Base-by-base conservation (phyloP, 2,113 vertebrate genomes). In the Catharus fuscescens region DNA sequence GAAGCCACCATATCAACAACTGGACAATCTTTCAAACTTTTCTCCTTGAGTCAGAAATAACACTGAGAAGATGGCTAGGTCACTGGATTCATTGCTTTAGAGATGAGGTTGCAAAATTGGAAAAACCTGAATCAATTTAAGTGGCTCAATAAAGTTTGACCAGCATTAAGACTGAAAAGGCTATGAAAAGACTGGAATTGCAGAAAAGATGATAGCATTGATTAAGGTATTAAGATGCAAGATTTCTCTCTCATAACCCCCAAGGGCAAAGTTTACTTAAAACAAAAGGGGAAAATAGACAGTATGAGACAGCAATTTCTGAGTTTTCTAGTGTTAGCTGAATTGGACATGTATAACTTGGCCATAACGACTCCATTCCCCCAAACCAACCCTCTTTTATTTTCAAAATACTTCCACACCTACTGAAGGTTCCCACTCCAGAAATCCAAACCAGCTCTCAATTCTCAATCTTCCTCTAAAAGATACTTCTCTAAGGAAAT, bases 91-190 rank as follows among this genome's bases (percentile, higher is more conserved):
- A 48, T 38, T 77, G 59, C 34, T 56, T 59, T 73, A 80, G 25
- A 56, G 81, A 91, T 95, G 78, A 94, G 32, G 29, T 62, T 53
- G 81, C 87, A 94, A 66, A 94, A 93, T 18, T 40, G 62, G 81
- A 83, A 93, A 84, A 84, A 4, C 24, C 11, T 82, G 32, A 56
- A 93, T 94, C 90, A 80, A 80, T 92, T 74, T 83, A 73, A 93
- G 52, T 47, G 40, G 60, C 42, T 94, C 90, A 92, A 90, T 97
- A 80, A 82, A 66, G 54, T 73, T 59, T 91, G 85, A 91, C 79
- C 54, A 85, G 50, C 38, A 77, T 80, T 50, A 88, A 88, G 71
- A 61, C 31, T 62, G 34, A 61, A 86, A 66, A 72, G 70, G 52
- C 45, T 34, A 36, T 40, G 61, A 67, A 79, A 92, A 79, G 29